Evolutionary conservation across 2,797 vertebrate species (phyloP).

Genomic region (Cyprinella venusta): DNA sequence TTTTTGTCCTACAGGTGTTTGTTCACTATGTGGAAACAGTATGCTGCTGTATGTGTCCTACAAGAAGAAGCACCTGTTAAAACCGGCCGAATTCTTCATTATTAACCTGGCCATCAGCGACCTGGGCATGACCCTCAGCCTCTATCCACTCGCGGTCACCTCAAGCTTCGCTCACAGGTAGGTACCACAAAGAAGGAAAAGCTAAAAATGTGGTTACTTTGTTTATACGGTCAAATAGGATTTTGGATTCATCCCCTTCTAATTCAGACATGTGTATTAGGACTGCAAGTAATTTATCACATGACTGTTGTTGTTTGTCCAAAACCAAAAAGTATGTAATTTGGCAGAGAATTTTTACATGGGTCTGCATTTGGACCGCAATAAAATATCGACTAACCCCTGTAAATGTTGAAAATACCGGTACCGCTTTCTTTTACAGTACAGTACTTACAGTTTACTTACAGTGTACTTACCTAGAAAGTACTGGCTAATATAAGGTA

Average conservation of each 20-base stretch:
- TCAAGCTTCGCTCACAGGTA: slow-evolving; percentile 86
- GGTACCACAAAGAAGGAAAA: slow-evolving; percentile 65
- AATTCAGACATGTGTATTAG: neutral
- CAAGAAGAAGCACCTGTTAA: slow-evolving; percentile 80
- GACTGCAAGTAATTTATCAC: neutral
- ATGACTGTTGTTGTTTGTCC: neutral
- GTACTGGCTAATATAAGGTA: too few relatives aligned
- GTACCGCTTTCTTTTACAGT: too few relatives aligned
- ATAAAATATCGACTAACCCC: neutral
- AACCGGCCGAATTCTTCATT: slow-evolving; percentile 83
- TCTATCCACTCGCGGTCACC: slow-evolving; percentile 81
- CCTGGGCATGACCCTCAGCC: slow-evolving; percentile 81
- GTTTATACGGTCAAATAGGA: neutral
- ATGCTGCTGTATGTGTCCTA: slow-evolving; percentile 79
- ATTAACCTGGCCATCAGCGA: slow-evolving; percentile 84
- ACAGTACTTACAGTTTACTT: too few relatives aligned
- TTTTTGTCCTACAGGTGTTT: slow-evolving; percentile 71
- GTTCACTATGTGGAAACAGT: slow-evolving; percentile 80
- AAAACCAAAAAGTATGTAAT: neutral
- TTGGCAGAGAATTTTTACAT: neutral
- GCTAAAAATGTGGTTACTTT: neutral
- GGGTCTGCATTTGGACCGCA: neutral
- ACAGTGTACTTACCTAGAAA: too few relatives aligned
- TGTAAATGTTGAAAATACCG: neutral
- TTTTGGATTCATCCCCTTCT: neutral